A percentile compares a stretch with the other conserved stretches of the same genome.
These are phyloP conservation scores for Gallinago undulata DNA, from an alignment of 2,113 vertebrate genomes.

Conservation along the genomic window DNA sequence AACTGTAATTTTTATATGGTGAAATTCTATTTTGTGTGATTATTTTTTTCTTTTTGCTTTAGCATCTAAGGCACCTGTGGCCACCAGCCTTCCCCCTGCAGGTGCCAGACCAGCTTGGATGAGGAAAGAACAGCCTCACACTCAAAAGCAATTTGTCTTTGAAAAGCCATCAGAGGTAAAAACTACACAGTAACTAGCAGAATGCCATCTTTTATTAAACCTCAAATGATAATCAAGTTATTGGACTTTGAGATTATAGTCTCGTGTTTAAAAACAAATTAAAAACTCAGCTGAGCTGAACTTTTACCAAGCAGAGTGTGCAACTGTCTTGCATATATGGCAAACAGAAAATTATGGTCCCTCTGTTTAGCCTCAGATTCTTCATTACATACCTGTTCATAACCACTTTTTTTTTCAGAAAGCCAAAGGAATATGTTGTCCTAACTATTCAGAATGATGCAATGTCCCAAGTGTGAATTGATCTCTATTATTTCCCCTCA, in stretches of 20 bases:
- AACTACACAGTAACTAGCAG: not conserved
- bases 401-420: not conserved
- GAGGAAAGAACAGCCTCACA: slow-evolving; percentile 42
- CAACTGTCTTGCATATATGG: not conserved
- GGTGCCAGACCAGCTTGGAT: slow-evolving; percentile 59
- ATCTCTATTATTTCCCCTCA: not conserved
- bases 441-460: not conserved
- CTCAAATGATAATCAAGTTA: not conserved
- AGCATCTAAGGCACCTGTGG: slow-evolving; percentile 29
- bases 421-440: not conserved
- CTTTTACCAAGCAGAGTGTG: not conserved
- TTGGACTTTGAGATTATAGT: not conserved
- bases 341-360: accelerated
- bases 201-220: not conserved
- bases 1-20: not conserved
- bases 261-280: not conserved
- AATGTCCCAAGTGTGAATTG: not conserved
- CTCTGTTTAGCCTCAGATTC: not conserved
- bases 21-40: not conserved
- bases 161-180: slow-evolving; percentile 74
- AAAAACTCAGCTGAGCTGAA: not conserved
- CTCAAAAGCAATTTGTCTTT: slow-evolving; percentile 80
- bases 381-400: not conserved
- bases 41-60: not conserved
- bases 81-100: not conserved